Evolutionary conservation across 2,888 invertebrate species (phyloP).

Genomic region (Alitta virens): DNA sequence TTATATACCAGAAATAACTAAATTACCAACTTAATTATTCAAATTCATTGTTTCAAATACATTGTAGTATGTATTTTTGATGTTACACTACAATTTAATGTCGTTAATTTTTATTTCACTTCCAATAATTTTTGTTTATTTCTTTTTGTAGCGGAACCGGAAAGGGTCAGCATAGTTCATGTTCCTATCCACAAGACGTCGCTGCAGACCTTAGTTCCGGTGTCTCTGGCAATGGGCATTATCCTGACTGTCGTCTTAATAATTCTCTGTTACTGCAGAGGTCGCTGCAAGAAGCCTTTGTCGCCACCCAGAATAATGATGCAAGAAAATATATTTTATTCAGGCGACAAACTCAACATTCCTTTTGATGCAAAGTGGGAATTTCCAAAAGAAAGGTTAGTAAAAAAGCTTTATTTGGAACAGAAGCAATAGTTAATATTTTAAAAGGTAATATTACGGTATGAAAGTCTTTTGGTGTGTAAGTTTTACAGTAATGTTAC

Average conservation of each 20-base stretch:
- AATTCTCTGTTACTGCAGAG: neutral
- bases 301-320: neutral
- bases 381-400: constrained; percentile 9
- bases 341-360: neutral
- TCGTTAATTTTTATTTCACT: too few species aligned
- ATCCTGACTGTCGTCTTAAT: neutral
- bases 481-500: too few species aligned
- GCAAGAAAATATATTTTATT: constrained; percentile 7
- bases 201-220: neutral
- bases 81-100: too few species aligned
- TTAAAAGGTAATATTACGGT: neutral
- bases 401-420: neutral
- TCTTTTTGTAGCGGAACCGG: too few species aligned
- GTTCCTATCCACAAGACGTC: too few species aligned
- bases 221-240: neutral
- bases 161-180: too few species aligned
- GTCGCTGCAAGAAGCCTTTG: too few species aligned
- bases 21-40: too few species aligned
- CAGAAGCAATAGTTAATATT: neutral
- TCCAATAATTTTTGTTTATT: too few species aligned
- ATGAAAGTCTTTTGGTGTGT: neutral
- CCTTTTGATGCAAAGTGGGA: constrained; percentile 15
- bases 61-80: too few species aligned
- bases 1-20: too few species aligned
- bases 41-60: too few species aligned